Conservation (phyloP, 2,113 vertebrate genomes). For the Amblyornis subalaris region DNA sequence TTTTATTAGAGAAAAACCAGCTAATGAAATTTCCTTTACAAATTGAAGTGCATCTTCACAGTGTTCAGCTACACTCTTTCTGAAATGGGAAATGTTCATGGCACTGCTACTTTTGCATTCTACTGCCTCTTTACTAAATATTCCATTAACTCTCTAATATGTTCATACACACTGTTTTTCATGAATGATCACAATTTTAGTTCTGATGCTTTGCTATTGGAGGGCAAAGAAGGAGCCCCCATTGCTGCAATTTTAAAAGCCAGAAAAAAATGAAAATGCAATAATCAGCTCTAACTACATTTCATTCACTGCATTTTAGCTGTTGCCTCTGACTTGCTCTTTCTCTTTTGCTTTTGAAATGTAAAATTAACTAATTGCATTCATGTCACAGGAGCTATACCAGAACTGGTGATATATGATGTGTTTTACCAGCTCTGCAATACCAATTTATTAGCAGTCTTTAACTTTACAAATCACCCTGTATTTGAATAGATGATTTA, state of each 20-base stretch:
- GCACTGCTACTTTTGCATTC: neutral
- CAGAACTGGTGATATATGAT: neutral
- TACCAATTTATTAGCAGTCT: neutral
- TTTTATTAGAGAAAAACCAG: neutral
- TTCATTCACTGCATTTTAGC: neutral
- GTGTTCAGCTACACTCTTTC: neutral
- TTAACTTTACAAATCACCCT: slow-evolving; percentile 16
- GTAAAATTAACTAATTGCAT: neutral
- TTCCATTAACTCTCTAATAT: neutral
- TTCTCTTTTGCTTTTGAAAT: neutral
- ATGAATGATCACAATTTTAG: neutral
- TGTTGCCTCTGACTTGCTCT: neutral
- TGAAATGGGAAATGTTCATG: neutral
- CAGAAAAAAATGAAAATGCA: neutral
- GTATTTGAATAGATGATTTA: neutral
- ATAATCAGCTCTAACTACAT: neutral
- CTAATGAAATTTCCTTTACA: neutral
- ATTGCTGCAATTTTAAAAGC: neutral
- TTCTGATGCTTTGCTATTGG: neutral
- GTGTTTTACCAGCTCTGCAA: neutral
- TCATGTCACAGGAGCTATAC: neutral
- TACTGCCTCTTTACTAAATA: neutral
- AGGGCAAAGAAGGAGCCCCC: neutral
- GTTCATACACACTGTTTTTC: neutral
- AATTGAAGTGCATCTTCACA: neutral